Conservation (phyloP, 2,113 vertebrate genomes). For the Xerus inauris region DNA sequence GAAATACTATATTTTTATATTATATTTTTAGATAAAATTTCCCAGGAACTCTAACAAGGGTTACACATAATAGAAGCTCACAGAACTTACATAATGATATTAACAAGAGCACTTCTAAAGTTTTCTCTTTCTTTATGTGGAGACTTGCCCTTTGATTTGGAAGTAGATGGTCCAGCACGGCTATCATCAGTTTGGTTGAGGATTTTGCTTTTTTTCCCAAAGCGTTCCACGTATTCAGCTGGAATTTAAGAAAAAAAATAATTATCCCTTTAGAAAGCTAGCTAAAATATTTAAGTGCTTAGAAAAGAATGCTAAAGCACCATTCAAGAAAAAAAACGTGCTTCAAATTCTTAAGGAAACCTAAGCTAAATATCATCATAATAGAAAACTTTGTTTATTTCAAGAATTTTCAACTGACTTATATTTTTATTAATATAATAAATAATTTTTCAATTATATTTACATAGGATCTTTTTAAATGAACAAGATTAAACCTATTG, state of each 20-base stretch:
- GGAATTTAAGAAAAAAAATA: conserved; percentile 54
- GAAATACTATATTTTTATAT: not conserved
- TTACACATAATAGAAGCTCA: not conserved
- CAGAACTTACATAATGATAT: conserved; percentile 85
- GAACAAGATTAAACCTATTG: conserved; percentile 32
- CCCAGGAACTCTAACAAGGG: not conserved
- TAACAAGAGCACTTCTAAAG: conserved; percentile 88
- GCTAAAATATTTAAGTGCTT: not conserved
- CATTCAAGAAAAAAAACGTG: not conserved
- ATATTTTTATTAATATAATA: not conserved
- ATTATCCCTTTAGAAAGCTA: conserved; percentile 7
- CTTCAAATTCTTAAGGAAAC: not conserved
- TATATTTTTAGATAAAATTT: not conserved
- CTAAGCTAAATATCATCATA: conserved; percentile 4
- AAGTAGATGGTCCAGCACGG: conserved; percentile 67
- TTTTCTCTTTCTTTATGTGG: conserved; percentile 80
- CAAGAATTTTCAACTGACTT: conserved; percentile 19
- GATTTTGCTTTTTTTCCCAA: conserved; percentile 65
- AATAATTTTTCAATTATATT: not conserved
- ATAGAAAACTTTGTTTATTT: not conserved
- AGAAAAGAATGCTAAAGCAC: not conserved
- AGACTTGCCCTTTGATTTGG: conserved; percentile 68
- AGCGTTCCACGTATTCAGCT: conserved; percentile 74
- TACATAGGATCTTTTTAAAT: conserved; percentile 1
- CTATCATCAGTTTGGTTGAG: conserved; percentile 45